Evolutionary conservation across 2,888 invertebrate genomes (phyloP).

Genomic region (Drosophila hamatofila): DNA sequence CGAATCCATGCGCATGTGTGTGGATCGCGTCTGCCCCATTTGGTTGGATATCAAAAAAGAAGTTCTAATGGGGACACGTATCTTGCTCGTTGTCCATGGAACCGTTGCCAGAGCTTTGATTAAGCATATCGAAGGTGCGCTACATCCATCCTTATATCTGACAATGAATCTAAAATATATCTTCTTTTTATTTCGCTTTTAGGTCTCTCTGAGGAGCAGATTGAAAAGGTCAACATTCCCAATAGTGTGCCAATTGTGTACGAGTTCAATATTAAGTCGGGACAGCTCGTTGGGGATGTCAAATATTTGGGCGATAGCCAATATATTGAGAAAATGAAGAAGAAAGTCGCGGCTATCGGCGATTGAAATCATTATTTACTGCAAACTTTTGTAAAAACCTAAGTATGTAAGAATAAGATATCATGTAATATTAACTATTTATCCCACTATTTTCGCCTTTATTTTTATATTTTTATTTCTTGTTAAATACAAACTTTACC

Average conservation of each 20-base stretch:
- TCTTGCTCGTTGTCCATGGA: conserved; percentile 94
- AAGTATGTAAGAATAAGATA: conserved; percentile 13
- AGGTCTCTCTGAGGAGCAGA: conserved; percentile 90
- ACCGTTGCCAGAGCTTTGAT: conserved; percentile 94
- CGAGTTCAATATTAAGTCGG: conserved; percentile 88
- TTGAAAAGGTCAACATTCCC: conserved; percentile 91
- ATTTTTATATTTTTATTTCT: conserved; percentile 4
- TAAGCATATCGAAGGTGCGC: conserved; percentile 91
- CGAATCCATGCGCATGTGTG: conserved; percentile 93
- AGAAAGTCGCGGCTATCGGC: conserved; percentile 92
- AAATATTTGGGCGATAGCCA: conserved; percentile 92
- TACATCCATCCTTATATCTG: too few relatives aligned
- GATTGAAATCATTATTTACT: conserved; percentile 83
- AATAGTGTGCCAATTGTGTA: conserved; percentile 93
- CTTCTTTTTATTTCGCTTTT: background rate
- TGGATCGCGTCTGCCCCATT: conserved; percentile 93
- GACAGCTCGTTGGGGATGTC: conserved; percentile 90
- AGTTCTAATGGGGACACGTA: conserved; percentile 90
- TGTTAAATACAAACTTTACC: background rate
- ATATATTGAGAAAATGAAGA: conserved; percentile 91
- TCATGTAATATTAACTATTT: conserved; percentile 17
- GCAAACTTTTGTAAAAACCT: background rate
- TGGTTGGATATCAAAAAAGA: conserved; percentile 89
- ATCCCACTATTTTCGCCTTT: background rate
- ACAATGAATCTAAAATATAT: background rate